Percentiles rank a stretch among this genome's conserved stretches.
Conservation (phyloP, 2,113 vertebrate species). For the Perca flavescens region DNA sequence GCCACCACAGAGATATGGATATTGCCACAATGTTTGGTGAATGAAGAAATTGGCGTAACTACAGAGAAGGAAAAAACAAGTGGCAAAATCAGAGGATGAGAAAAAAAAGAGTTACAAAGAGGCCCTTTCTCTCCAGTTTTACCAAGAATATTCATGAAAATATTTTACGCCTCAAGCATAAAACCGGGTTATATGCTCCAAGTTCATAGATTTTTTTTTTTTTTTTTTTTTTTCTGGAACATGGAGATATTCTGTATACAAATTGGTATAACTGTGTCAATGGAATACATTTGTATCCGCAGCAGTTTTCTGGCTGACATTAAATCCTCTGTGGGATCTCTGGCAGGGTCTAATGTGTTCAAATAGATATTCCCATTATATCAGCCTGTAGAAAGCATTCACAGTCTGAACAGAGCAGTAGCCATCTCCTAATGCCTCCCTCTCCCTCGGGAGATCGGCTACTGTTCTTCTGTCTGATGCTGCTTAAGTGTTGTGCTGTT, state of each 20-base stretch:
- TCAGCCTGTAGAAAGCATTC: slow-evolving; percentile 45
- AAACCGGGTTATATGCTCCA: not conserved
- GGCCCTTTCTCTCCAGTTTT: not conserved
- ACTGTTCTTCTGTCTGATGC: slow-evolving; percentile 58
- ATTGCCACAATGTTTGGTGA: not conserved
- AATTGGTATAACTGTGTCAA: not conserved
- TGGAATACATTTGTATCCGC: slow-evolving; percentile 47
- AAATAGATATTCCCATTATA: slow-evolving; percentile 70
- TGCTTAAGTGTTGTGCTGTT: slow-evolving; percentile 73
- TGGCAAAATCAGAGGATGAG: not conserved
- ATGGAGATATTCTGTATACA: not conserved
- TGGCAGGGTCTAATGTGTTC: slow-evolving; percentile 66
- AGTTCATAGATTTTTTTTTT: not conserved
- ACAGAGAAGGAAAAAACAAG: not conserved
- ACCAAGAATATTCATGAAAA: not conserved
- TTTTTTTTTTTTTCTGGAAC: not conserved
- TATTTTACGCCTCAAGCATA: not conserved
- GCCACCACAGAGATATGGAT: not conserved
- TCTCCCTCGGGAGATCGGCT: slow-evolving; percentile 51
- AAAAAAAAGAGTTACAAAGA: not conserved
- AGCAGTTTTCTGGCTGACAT: slow-evolving; percentile 49
- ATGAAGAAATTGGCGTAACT: not conserved
- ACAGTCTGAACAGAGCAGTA: slow-evolving; percentile 35
- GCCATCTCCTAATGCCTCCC: slow-evolving; percentile 67
- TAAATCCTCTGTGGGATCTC: slow-evolving; percentile 61